Evolutionary conservation across 1,140 invertebrate species (phyloP).

Genomic region (Philopotamus ludificatus): DNA sequence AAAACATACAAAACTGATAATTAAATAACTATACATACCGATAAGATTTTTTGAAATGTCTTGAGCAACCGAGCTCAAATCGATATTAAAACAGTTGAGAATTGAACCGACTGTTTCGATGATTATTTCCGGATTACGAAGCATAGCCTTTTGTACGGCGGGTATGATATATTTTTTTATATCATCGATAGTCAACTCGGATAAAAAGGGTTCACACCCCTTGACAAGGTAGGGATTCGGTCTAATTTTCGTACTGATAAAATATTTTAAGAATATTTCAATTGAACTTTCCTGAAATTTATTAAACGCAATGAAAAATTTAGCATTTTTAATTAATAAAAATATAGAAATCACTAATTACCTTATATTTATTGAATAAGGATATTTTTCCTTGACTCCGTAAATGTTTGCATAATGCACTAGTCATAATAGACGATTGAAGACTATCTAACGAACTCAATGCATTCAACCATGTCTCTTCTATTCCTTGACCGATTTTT

Average conservation of each 20-base stretch:
- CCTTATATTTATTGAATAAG: conserved; percentile 21
- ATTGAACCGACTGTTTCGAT: conserved; percentile 77
- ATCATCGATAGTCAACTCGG: conserved; percentile 66
- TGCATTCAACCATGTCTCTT: conserved; percentile 29
- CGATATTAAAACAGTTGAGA: conserved; percentile 68
- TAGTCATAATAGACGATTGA: conserved; percentile 39
- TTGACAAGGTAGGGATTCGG: conserved; percentile 68
- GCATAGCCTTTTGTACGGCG: conserved; percentile 85
- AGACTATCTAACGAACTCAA: conserved; percentile 41
- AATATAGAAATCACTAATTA: conserved; percentile 8
- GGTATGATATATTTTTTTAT: conserved; percentile 78
- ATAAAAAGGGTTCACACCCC: conserved; percentile 65
- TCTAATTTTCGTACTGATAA: conserved; percentile 77
- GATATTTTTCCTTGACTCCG: conserved; percentile 21
- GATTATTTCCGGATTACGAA: conserved; percentile 92
- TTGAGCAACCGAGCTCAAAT: conserved; percentile 75
- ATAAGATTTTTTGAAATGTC: conserved; percentile 82
- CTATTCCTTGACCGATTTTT: conserved; percentile 28
- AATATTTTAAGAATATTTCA: conserved; percentile 76
- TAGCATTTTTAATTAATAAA: background rate
- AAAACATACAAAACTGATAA: background rate
- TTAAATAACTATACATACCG: conserved; percentile 53
- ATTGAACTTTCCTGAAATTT: conserved; percentile 61
- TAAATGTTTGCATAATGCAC: conserved; percentile 30
- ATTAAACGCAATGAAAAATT: conserved; percentile 12